A percentile compares a stretch with the other conserved stretches of the same genome.
Conservation (phyloP, 2,797 vertebrate species). For the Dermochelys coriacea region DNA sequence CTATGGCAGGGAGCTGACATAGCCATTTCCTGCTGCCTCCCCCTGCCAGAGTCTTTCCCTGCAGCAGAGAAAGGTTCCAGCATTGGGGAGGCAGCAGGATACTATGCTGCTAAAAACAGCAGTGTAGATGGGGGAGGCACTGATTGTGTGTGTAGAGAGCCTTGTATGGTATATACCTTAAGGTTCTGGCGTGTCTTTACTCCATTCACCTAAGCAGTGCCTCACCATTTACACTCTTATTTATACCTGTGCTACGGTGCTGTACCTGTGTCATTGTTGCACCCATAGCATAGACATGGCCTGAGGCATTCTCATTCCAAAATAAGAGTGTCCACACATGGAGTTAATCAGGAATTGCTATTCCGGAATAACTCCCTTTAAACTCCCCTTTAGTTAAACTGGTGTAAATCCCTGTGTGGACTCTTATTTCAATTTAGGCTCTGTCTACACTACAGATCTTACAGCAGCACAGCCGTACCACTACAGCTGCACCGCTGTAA, state of each 20-base stretch:
- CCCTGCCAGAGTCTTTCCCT: too few relatives aligned
- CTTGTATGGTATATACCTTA: neutral
- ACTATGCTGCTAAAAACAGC: neutral
- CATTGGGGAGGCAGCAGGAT: neutral
- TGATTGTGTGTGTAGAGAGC: neutral
- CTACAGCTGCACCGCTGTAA: too few relatives aligned
- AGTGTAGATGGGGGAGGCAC: neutral
- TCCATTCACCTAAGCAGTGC: neutral
- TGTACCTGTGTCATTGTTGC: neutral
- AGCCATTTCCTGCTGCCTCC: too few relatives aligned
- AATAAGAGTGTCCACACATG: neutral
- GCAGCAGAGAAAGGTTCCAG: neutral
- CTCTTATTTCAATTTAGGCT: neutral
- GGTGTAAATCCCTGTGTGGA: conserved; percentile 18
- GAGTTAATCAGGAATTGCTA: neutral
- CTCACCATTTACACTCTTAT: neutral
- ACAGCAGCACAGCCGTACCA: too few relatives aligned
- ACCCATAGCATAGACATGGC: neutral
- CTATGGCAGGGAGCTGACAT: too few relatives aligned
- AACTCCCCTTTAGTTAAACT: conserved; percentile 34
- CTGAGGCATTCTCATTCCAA: neutral
- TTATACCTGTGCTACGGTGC: neutral
- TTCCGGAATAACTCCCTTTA: neutral
- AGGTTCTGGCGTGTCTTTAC: neutral
- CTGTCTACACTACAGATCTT: too few relatives aligned